Conservation (phyloP, 1,140 invertebrate species). For the Ceratitis capitata region DNA sequence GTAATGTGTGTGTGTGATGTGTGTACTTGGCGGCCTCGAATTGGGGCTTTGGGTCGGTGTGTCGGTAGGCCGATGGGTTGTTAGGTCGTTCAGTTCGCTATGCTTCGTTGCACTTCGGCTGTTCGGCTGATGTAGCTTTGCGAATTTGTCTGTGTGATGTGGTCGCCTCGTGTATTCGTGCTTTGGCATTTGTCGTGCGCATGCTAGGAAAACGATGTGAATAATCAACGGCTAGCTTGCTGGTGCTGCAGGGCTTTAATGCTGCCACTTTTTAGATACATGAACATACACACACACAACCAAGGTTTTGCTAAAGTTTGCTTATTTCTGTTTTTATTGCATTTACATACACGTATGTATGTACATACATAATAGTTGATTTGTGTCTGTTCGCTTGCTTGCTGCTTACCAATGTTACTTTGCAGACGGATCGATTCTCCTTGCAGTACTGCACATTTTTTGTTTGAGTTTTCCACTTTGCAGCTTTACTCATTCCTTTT, state of each 20-base stretch:
- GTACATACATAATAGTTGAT: background rate
- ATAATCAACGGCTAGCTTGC: background rate
- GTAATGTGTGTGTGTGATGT: background rate
- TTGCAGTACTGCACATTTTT: background rate
- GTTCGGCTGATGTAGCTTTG: background rate
- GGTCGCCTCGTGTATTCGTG: background rate
- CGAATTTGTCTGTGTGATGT: background rate
- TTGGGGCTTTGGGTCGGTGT: conserved; percentile 33
- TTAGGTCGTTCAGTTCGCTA: background rate
- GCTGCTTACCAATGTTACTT: background rate
- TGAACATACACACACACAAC: background rate
- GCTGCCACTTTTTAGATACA: background rate
- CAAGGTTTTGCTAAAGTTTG: background rate
- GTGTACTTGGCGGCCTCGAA: conserved; percentile 10
- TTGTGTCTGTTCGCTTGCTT: background rate
- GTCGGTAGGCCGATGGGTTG: conserved; percentile 30
- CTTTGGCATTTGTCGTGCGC: background rate
- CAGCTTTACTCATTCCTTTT: background rate
- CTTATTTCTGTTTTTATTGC: background rate
- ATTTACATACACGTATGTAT: no score
- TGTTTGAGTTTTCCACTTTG: background rate
- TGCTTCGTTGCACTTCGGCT: background rate
- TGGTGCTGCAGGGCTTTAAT: background rate
- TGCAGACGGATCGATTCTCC: conserved; percentile 14
- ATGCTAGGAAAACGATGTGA: background rate